Percentiles rank a stretch among this genome's conserved stretches.
Conservation (phyloP, 2,797 vertebrate species). For the Heterohyrax brucei region DNA sequence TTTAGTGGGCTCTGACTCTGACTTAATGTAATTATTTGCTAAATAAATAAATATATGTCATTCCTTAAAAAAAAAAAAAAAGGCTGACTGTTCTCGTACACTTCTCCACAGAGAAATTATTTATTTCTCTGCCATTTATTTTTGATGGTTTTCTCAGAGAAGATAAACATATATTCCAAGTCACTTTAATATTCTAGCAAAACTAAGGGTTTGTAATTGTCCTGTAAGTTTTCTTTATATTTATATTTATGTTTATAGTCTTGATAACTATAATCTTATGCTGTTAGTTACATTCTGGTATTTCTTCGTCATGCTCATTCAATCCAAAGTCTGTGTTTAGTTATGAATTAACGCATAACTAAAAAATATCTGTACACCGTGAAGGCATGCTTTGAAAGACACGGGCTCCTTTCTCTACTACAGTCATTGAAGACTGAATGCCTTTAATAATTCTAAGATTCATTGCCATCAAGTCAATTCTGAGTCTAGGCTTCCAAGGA, state of each 20-base stretch:
- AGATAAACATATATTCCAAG: constrained; percentile 8
- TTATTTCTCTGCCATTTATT: constrained; percentile 4
- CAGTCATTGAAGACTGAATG: constrained; percentile 48
- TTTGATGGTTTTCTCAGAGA: neutral
- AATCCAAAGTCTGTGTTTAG: constrained; percentile 71
- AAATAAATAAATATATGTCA: too few relatives aligned
- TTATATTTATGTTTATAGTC: neutral
- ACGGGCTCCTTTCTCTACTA: constrained; percentile 66
- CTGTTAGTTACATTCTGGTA: neutral
- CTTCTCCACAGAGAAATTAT: neutral
- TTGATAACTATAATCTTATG: constrained; percentile 29
- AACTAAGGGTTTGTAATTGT: neutral
- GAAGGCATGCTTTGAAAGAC: constrained; percentile 65
- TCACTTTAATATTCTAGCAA: constrained; percentile 22
- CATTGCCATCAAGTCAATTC: too few relatives aligned
- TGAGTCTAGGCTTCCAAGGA: too few relatives aligned
- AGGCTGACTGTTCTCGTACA: neutral
- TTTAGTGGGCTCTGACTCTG: too few relatives aligned
- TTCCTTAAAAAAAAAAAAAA: neutral
- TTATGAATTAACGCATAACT: constrained; percentile 80
- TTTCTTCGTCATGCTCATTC: constrained; percentile 33
- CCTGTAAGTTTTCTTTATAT: neutral
- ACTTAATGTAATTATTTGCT: too few relatives aligned
- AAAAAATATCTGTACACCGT: constrained; percentile 68
- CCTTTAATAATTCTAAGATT: constrained; percentile 47